Percentiles rank a stretch among this genome's conserved stretches.
phyloP scores from a whole-genome alignment of 2,888 invertebrate genomes.

The Galeopsomyia nigrocyanea region DNA sequence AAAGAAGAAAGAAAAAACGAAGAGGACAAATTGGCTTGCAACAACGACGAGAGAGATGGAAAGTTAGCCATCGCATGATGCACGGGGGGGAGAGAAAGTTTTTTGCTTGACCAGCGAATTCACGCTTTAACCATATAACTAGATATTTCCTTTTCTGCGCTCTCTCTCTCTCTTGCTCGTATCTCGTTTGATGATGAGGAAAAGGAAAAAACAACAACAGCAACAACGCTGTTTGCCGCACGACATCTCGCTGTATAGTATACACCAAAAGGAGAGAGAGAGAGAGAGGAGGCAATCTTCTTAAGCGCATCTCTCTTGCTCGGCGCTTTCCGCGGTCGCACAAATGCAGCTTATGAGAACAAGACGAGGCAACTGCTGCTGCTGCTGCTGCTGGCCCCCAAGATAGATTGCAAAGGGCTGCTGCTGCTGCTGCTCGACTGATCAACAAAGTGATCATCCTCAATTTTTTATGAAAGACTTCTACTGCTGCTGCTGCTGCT shows the following conservation, averaged over 20 bases:
- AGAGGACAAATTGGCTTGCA: background rate
- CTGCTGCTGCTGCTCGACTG: too few relatives aligned
- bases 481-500: too few relatives aligned
- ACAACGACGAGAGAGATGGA: background rate
- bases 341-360: too few relatives aligned
- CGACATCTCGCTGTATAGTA: conserved; percentile 14
- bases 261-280: too few relatives aligned
- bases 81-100: background rate
- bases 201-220: background rate
- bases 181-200: background rate
- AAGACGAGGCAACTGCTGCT: too few relatives aligned
- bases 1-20: conserved; percentile 4
- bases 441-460: conserved; percentile 10
- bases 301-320: background rate
- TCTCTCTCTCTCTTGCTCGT: too few relatives aligned
- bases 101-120: conserved; percentile 22
- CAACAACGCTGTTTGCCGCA: background rate
- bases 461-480: too few relatives aligned
- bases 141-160: conserved; percentile 22
- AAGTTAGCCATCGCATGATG: background rate
- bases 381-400: too few relatives aligned
- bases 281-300: conserved; percentile 10
- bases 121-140: conserved; percentile 27
- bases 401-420: too few relatives aligned
- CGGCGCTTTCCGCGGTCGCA: too few relatives aligned